Evolutionary conservation across 1,140 invertebrate species (phyloP), one percentile per base, ranked within the genome.

Genomic region (Leptinotarsa texana): DNA sequence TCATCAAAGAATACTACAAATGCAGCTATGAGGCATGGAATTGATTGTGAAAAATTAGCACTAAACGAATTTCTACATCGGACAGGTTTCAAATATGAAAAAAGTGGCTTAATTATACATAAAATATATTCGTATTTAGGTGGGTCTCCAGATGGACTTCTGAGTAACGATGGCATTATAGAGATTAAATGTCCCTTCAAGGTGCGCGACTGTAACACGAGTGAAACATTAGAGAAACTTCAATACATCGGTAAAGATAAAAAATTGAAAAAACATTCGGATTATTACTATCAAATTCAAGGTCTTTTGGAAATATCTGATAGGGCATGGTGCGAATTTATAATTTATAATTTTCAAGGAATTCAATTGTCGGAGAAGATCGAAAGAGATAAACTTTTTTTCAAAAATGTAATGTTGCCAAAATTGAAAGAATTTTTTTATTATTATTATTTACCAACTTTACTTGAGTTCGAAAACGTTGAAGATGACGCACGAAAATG

Each of bases 291-390:
- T 77, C 81, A 83, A 72, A 74, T 83, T 3, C 82, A 83, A 74
- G 81, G 82, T 17, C 82, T 80, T 69, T 65, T 87, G 13, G 77
- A 80, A 27, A 75, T 87, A 3, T 83, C 83, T 13, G 77, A 79
- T 15, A 65, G 78, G 62, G 63, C 77, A 27, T 84, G 79, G 76
- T 86, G 86, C 74, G 83, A 86, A 76, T 86, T 87, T 80, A 75
- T 84, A 33, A 78, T 86, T 15, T 87, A 81, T 80, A 84, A 83
- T 1, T 74, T 78, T 17, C 74, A 80, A 69, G 81, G 77, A 3
- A 66, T 79, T 57, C 15, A 65, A 65, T 72, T 66, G 13, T 75
- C 57, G 18, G 67, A 80, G 33, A 49, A 33, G 22, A 79, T 80
- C n/a, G n/a, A 69, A 48, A 78, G 63, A 62, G 75, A 77, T 62